These are phyloP conservation scores for Tragulus kanchil DNA, from an alignment of 2,113 vertebrate genomes.

Conservation along the genomic window DNA sequence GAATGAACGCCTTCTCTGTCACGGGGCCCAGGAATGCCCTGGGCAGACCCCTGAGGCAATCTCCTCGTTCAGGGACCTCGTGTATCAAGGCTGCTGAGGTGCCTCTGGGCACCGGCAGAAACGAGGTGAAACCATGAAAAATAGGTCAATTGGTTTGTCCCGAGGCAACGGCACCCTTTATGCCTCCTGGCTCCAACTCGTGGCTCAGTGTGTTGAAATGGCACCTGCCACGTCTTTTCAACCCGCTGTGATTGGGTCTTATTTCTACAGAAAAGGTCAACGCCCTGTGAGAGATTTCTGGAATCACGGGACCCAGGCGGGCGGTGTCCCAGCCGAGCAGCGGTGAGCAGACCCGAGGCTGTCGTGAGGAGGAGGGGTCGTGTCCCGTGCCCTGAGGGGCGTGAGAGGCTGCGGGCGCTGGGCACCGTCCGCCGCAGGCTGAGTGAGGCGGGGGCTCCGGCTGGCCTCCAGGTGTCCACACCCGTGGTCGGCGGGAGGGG, in stretches of 20 bases:
- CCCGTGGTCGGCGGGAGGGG: too few species aligned
- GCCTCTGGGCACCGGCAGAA: background rate
- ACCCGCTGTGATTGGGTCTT: background rate
- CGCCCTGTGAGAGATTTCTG: slow-evolving; percentile 71
- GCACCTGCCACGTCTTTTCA: slow-evolving; percentile 67
- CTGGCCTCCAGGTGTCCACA: too few species aligned
- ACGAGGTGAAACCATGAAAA: fast-evolving
- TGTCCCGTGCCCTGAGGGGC: too few species aligned
- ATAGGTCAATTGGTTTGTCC: background rate
- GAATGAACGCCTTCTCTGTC: background rate
- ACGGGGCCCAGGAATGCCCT: fast-evolving
- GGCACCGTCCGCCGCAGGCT: too few species aligned
- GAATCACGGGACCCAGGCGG: slow-evolving; percentile 67
- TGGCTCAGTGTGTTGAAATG: slow-evolving; percentile 22
- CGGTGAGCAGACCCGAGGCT: slow-evolving; percentile 70
- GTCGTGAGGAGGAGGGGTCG: too few species aligned
- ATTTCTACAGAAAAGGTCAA: slow-evolving; percentile 8
- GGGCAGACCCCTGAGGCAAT: background rate
- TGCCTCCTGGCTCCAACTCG: background rate
- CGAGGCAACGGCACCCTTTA: background rate
- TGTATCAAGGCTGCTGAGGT: background rate
- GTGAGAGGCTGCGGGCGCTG: too few species aligned
- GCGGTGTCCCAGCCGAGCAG: slow-evolving; percentile 72
- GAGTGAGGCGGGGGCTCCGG: too few species aligned
- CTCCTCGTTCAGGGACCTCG: background rate